A percentile compares a stretch with the other conserved stretches of the same genome.
Conservation (phyloP, 2,888 invertebrate genomes). For the Resseliella maxima region DNA sequence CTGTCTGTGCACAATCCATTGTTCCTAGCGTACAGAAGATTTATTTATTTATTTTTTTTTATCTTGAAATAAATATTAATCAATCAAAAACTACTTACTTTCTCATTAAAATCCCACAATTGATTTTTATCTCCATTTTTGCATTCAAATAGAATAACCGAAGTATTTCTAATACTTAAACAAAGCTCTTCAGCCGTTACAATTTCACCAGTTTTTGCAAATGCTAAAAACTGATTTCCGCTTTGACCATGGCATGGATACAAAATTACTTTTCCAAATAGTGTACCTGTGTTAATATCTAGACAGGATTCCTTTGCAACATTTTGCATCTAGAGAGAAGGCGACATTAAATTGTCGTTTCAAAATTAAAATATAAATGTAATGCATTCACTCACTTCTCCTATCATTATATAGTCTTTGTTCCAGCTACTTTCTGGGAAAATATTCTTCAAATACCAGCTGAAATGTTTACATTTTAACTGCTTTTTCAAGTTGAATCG, state of each 20-base stretch:
- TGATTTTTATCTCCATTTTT: conserved; percentile 13
- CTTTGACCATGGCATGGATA: conserved; percentile 30
- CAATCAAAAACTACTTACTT: neutral
- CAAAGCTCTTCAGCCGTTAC: neutral
- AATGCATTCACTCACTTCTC: neutral
- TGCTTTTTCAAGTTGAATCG: conserved; percentile 75
- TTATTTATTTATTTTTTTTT: neutral
- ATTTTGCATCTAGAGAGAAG: neutral
- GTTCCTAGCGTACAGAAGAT: neutral
- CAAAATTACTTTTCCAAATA: neutral
- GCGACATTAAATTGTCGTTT: neutral
- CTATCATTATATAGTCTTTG: neutral
- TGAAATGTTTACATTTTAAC: conserved; percentile 82
- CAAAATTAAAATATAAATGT: neutral
- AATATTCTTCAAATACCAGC: conserved; percentile 86
- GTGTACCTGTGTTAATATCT: neutral
- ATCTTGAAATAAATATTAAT: neutral
- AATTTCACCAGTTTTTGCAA: conserved; percentile 30
- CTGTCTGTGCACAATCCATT: neutral
- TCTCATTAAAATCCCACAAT: conserved; percentile 55
- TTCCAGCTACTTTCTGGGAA: conserved; percentile 74
- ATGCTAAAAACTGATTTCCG: conserved; percentile 54
- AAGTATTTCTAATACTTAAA: neutral
- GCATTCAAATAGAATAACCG: conserved; percentile 16
- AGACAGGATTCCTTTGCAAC: neutral